Base-by-base conservation (phyloP, 2,113 vertebrate genomes). In the Amazona vittata region DNA sequence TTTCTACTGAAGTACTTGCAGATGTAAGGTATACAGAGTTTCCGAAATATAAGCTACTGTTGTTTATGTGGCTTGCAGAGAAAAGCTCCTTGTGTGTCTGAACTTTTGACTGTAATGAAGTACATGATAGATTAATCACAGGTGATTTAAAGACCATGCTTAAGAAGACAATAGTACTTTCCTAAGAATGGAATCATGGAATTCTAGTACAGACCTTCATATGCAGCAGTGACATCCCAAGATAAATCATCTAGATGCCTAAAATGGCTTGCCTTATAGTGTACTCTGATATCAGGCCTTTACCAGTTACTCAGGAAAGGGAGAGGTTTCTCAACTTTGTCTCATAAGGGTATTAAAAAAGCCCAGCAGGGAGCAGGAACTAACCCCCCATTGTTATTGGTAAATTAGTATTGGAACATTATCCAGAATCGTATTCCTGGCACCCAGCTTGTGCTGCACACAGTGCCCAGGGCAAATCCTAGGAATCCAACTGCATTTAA, bases 401-500 rank as follows among this genome's bases (percentile, higher is more conserved):
- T 83, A 49, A 82, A 37, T 31, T 49, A 12, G 3, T 49, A 29
- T 43, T 55, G 63, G 64, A 57, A 5, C 19, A 9, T 60, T 78
- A 55, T 24, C 39, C 31, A 60, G 37, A 49, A 35, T 20, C 43
- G 55, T 12, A 17, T 74, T 8, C 17, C 49, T 68, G 62, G 20
- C 18, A 16, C 44, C 12, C 44, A 49, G 77, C 28, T 24, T 31
- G 49, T 67, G 74, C 39, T 86, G 15, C 21, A 2, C 12, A 7
- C 24, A 69, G 43, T 19, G 93, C 96, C 93, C 24, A 17, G 53
- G 93, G 97, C 95, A 53, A 86, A 47, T 31, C 10, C 1, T 17
- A 19, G 68, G 65, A 49, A 96, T 97, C 79, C 76, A 98, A 96
- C 44, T 67, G 69, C 86, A 35, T 93, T 98, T 97, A 97, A 96